Conservation (phyloP, 1,140 invertebrate genomes). For the Drosophila azteca region DNA sequence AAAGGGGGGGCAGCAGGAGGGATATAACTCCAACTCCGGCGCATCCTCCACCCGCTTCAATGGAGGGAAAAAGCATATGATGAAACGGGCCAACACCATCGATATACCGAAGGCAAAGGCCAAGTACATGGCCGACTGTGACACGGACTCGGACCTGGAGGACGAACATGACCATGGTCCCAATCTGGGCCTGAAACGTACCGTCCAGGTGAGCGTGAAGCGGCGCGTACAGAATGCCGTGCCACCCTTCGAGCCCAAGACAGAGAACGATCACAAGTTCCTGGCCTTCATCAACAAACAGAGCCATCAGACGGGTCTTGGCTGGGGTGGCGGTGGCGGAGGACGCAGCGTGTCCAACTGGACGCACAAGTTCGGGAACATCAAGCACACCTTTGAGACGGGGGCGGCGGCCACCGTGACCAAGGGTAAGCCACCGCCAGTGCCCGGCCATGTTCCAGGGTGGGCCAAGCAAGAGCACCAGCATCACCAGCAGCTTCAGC, state of each 20-base stretch:
- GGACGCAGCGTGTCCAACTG: conserved; percentile 85
- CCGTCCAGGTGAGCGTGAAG: conserved; percentile 86
- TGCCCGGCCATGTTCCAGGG: conserved; percentile 55
- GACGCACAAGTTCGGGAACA: conserved; percentile 92
- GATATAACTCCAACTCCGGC: conserved; percentile 26
- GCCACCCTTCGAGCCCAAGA: conserved; percentile 90
- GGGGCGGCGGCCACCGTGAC: conserved; percentile 63
- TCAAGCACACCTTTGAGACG: conserved; percentile 92
- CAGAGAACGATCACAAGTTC: conserved; percentile 93
- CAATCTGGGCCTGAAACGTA: conserved; percentile 84
- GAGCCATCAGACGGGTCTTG: conserved; percentile 84
- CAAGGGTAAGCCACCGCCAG: conserved; percentile 68
- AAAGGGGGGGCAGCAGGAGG: background rate
- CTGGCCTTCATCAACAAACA: conserved; percentile 92
- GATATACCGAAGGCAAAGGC: conserved; percentile 89
- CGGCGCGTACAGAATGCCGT: conserved; percentile 83
- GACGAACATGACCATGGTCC: conserved; percentile 75
- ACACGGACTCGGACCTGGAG: conserved; percentile 78
- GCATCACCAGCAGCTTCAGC: conserved; percentile 43
- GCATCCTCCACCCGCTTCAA: conserved; percentile 84
- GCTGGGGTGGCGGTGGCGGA: conserved; percentile 79
- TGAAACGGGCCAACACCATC: conserved; percentile 94
- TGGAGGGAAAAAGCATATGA: conserved; percentile 88
- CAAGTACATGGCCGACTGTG: conserved; percentile 64
- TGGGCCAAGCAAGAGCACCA: conserved; percentile 84